These are phyloP conservation scores for Pseudotriccus pelzelni DNA, from an alignment of 2,797 vertebrate genomes.

Conservation along the genomic window DNA sequence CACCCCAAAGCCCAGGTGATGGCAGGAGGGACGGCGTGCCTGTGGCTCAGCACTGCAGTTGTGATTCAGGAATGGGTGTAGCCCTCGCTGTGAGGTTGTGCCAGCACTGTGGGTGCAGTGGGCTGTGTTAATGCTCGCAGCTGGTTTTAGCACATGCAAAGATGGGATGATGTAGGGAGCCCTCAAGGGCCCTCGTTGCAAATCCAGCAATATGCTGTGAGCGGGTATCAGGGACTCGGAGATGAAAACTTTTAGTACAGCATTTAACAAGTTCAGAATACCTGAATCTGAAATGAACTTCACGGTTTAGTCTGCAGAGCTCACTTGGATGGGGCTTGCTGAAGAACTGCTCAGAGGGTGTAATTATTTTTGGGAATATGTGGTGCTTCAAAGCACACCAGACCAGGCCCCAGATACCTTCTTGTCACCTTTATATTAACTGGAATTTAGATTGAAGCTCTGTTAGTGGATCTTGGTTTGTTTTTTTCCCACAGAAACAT, in stretches of 20 bases:
- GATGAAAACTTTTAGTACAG: not conserved
- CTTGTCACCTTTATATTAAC: not conserved
- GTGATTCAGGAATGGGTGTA: not conserved
- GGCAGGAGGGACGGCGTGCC: fast-evolving
- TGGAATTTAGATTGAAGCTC: not conserved
- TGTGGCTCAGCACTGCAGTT: not conserved
- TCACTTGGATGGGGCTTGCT: not conserved
- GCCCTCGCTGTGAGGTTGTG: not conserved
- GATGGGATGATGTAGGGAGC: not conserved
- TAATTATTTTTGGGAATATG: not conserved
- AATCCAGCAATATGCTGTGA: not conserved
- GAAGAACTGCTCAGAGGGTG: not conserved
- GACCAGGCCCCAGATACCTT: not conserved
- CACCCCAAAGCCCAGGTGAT: fast-evolving
- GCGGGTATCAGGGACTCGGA: not conserved
- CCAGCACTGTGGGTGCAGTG: not conserved
- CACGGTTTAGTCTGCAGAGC: not conserved
- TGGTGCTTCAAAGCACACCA: not conserved
- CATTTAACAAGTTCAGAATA: not conserved
- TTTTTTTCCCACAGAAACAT: not conserved
- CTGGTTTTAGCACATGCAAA: not conserved
- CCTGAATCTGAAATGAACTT: not conserved
- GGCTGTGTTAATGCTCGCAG: not conserved
- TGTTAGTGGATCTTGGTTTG: not conserved
- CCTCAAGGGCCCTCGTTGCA: not conserved